Conservation (phyloP, 2,113 vertebrate genomes). For the Chiloscyllium plagiosum region DNA sequence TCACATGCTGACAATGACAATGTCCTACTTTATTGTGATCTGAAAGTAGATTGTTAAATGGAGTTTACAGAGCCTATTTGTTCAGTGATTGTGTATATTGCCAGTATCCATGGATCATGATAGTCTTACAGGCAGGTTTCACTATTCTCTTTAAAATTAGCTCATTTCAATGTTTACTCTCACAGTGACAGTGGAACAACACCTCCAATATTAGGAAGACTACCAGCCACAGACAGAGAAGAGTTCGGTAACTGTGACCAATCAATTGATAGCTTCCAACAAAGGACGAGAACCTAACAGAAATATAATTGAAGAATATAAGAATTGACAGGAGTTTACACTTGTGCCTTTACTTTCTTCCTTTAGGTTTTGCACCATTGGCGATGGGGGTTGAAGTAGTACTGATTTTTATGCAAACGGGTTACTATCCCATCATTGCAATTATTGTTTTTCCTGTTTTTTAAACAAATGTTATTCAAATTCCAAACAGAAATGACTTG, state of each 20-base stretch:
- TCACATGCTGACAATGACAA: too few species aligned
- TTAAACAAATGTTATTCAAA: too few species aligned
- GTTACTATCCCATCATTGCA: too few species aligned
- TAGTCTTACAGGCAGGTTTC: not conserved
- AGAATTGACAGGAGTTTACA: too few species aligned
- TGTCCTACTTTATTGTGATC: too few species aligned
- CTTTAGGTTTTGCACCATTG: not conserved
- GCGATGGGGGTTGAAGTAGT: not conserved
- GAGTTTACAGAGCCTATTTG: not conserved
- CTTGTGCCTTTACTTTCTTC: too few species aligned
- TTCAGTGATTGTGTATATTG: not conserved
- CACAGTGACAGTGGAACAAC: not conserved
- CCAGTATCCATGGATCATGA: not conserved
- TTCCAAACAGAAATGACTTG: too few species aligned
- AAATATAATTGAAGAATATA: too few species aligned
- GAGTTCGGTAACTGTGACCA: not conserved
- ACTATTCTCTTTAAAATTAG: not conserved
- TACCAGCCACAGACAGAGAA: not conserved
- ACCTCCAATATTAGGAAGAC: not conserved
- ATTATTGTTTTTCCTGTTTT: too few species aligned
- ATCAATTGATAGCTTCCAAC: not conserved
- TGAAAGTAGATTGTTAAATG: too few species aligned
- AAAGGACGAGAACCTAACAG: not conserved
- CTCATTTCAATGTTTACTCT: not conserved
- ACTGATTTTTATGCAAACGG: too few species aligned